A percentile compares a stretch with the other conserved stretches of the same genome.
These are phyloP conservation scores for Brachyhypopomus occidentalis DNA, from an alignment of 2,113 vertebrate genomes.

Conservation along the genomic window DNA sequence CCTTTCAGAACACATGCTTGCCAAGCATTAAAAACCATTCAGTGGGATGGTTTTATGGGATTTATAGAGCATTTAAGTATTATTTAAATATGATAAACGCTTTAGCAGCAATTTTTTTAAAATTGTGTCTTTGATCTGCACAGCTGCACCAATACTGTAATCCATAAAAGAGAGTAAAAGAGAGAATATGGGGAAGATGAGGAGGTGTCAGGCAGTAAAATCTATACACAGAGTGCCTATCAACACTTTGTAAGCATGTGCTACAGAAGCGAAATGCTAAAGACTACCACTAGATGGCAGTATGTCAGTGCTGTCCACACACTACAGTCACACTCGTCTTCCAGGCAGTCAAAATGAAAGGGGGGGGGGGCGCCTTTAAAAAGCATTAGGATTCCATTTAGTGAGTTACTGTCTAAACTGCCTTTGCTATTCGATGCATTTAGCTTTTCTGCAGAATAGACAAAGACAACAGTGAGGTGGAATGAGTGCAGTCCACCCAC, in stretches of 20 bases:
- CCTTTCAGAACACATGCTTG: constrained; percentile 51
- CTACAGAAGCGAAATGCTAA: neutral
- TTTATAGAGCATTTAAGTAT: constrained; percentile 61
- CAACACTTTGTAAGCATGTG: constrained; percentile 32
- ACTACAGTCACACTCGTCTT: constrained; percentile 1
- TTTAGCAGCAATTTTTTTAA: constrained; percentile 57
- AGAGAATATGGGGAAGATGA: constrained; percentile 40
- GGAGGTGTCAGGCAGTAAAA: constrained; percentile 43
- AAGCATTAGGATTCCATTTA: constrained; percentile 64
- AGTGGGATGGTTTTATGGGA: constrained; percentile 56
- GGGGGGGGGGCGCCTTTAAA: constrained; percentile 31
- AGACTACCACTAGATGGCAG: constrained; percentile 72
- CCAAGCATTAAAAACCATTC: constrained; percentile 62
- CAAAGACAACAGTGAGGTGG: constrained; percentile 52
- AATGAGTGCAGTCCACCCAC: constrained; percentile 70
- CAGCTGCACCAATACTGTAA: constrained; percentile 50
- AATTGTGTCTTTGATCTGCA: constrained; percentile 39
- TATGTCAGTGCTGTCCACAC: constrained; percentile 61
- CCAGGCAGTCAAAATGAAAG: constrained; percentile 6
- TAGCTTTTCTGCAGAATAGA: constrained; percentile 46
- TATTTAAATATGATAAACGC: constrained; percentile 57
- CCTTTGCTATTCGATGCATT: constrained; percentile 44
- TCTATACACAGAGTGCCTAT: neutral
- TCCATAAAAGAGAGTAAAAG: constrained; percentile 40
- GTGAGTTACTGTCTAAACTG: constrained; percentile 56